Conservation (phyloP, 2,888 invertebrate species). For the Eupelmus urozonus region DNA sequence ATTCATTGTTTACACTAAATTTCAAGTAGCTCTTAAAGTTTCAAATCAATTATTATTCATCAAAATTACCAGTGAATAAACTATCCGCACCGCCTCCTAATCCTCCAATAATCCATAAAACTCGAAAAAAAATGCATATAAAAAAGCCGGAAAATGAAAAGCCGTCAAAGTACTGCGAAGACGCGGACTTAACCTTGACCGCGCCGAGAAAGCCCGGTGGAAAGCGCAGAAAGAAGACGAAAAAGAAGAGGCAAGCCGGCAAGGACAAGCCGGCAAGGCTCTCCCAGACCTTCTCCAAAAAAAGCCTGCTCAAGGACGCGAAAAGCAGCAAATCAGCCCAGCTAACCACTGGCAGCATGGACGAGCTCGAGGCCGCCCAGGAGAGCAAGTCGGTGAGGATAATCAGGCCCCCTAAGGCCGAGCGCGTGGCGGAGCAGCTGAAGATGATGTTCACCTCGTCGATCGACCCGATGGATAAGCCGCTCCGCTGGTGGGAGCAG, state of each 20-base stretch:
- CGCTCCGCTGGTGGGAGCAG: slow-evolving; percentile 62
- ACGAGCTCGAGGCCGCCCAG: background rate
- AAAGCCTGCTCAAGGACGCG: background rate
- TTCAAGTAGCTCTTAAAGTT: background rate
- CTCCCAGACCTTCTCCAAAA: background rate
- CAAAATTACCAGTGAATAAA: slow-evolving; percentile 26
- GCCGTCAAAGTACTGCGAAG: no score
- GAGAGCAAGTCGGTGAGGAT: background rate
- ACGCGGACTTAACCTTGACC: background rate
- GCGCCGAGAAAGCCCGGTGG: background rate
- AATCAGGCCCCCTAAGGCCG: background rate
- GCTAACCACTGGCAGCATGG: background rate
- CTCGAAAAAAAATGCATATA: background rate
- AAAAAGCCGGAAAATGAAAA: background rate
- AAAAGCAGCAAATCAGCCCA: background rate
- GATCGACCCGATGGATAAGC: slow-evolving; percentile 60
- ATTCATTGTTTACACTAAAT: slow-evolving; percentile 10
- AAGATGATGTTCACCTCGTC: slow-evolving; percentile 55
- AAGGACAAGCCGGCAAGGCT: background rate
- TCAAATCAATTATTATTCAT: no score
- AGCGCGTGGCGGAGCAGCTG: slow-evolving; percentile 17
- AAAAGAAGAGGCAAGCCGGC: background rate
- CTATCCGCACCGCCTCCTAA: no score
- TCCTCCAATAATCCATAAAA: no score
- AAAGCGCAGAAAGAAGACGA: background rate